Evolutionary conservation across 2,113 vertebrate species (phyloP), one percentile per base, ranked within the genome.

Genomic region (Clarias macrocephalus): DNA sequence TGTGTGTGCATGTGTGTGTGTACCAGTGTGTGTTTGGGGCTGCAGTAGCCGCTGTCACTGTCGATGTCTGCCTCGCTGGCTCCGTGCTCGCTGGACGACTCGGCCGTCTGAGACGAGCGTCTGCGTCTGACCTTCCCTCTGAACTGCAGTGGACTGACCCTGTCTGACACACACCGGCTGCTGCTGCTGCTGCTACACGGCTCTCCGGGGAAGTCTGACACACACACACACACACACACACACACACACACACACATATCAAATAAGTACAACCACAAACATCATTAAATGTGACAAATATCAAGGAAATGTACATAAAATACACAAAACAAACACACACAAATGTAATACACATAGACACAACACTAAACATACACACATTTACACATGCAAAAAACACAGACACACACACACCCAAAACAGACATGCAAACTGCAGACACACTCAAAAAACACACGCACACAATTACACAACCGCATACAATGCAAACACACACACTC

Each of bases 1-100:
- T 48, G 83, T 52, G n/a, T 72, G 62, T 52, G 57, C 37, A 9
- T 52, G 65, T 81, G 63, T 63, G 23, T n/a, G 11, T 42, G 59
- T 92, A 95, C 95, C 89, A 94, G 48, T 59, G 90, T 77, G 91
- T 99, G 97, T 88, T 97, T 98, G 57, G 98, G 98, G 88, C 98
- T 99, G 84, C 98, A 99, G 79, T 99, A 99, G 37, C 98, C 98
- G 33, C 98, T 99, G 88, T 99, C 98, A 4, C 98, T 99, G 94
- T 99, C 98, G 25, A 99, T 98, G 88, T 99, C 98, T 0, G 97
- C 98, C 93, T 99, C 98, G 0, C 97, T 97, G 9, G 97, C 95
- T 0, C 97, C 97, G 86, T 97, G 97, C 56, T 99, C 98, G 2
- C 95, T 98, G 28, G 97, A 99, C 48, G 95, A 96, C 68, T 99